Evolutionary conservation across 1,140 invertebrate genomes (phyloP), one percentile per base, ranked within the genome.

Genomic region (Grapholita molesta): DNA sequence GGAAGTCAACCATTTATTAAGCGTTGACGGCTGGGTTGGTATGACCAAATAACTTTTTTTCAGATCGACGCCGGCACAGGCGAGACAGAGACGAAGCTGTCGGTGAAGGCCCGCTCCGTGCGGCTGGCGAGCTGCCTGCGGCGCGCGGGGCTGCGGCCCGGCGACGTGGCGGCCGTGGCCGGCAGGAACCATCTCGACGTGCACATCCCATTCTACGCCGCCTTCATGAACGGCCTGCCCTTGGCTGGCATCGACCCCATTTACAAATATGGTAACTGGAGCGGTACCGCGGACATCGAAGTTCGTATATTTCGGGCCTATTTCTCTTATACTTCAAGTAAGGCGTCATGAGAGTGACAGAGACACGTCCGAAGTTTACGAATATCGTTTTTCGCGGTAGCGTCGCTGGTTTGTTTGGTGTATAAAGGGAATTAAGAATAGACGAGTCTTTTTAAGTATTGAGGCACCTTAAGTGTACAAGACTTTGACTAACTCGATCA

Each of bases 241-340:
- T 38, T 65, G 35, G 30, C 35, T 25, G 64, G 30, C 2, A 32
- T 65, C 7, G 64, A 65, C 6, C 64, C 64, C 11, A 3, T 35
- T 23, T 65, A 38, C 15, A 65, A 65, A 35, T 65, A 65, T 24
- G 64, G 64, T 65, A 23, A 35, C 15, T 52, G 2, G 35, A 12
- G 3, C 3, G 8, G n/a, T 42, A n/a, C n/a, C n/a, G n/a, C n/a
- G n/a, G n/a, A n/a, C n/a, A n/a, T n/a, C n/a, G n/a, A n/a, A n/a
- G n/a, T n/a, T n/a, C n/a, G n/a, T n/a, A n/a, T n/a, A n/a, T n/a
- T n/a, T n/a, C n/a, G n/a, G n/a, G n/a, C n/a, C n/a, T n/a, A n/a
- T n/a, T n/a, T n/a, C n/a, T n/a, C n/a, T n/a, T n/a, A n/a, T n/a
- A n/a, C n/a, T n/a, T n/a, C n/a, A n/a, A n/a, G n/a, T n/a, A n/a